Base-by-base conservation (phyloP, 2,797 vertebrate species). In the Onychomys leucogaster region DNA sequence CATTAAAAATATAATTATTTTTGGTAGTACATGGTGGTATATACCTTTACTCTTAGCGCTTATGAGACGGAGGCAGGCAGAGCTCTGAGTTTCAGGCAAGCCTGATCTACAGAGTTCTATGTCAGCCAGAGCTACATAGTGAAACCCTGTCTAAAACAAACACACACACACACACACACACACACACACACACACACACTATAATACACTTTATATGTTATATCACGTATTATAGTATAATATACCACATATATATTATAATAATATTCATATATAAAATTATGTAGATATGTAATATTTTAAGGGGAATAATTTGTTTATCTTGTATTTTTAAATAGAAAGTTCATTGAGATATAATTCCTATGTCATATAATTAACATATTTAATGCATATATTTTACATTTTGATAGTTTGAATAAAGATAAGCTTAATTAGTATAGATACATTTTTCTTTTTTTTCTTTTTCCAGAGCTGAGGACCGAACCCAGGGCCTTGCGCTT, bases 341-440 rank as follows among this genome's bases (percentile, higher is more conserved):
- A 8, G 14, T 95, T 92, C 89, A 95, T 55, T 92, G 41, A 96
- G 55, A 80, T 88, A n/a, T 61, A 83, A 86, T 84, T 91, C 96
- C 55, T 71, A 61, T 95, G 86, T 46, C 32, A 86, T 73, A 83
- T 49, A 93, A 55, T 95, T 69, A 86, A n/a, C 41, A 80, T 46
- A 77, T 41, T 90, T 95, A 86, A 76, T 46, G 52, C 95, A 10
- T 17, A 63, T 55, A 2, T 88, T 67, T 95, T 94, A 88, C 5
- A 85, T 91, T 97, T 96, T 97, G 95, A 71, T 83, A 89, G 57
- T 86, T 90, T 94, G 43, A 92, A 23, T 92, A 83, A 90, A 96
- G 13, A 7, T 71, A 91, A 32, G 0, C 94, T 96, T 93, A 91
- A 94, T 90, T 90, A 91, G 11, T 95, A 83, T 90, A 43, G 9